Base-by-base conservation (phyloP, 2,113 vertebrate genomes). In the Dipodomys spectabilis region DNA sequence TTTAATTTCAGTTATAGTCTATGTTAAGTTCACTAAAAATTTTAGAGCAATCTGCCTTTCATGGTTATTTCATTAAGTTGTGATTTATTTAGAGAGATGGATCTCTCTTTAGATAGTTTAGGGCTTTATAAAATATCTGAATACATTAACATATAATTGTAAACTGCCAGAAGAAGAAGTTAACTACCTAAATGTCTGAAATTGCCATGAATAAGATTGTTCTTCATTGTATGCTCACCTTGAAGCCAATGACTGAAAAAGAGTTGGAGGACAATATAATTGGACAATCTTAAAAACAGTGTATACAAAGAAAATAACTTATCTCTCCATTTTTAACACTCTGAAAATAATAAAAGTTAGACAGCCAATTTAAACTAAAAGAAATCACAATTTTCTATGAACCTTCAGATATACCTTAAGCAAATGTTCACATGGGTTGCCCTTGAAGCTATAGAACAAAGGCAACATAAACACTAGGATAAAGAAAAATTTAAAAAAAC, bases 281-380 rank as follows among this genome's bases (percentile, higher is more conserved):
- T 67, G 68, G 82, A 15, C 8, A 73, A 13, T 74, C 90, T 86
- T 35, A 35, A 86, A 78, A 88, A 53, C 65, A 86, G 27, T 87
- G 57, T 87, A 75, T 89, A 78, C 94, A 53, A 53, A 53, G 49
- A 27, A 93, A 89, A 18, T 4, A 92, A 80, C 45, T 72, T 11
- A 64, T 39, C 62, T 60, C 11, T 86, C 86, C 75, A 83, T 89
- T 83, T 82, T 94, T 86, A 91, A 82, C 84, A 95, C 9, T 84
- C 18, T 82, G 44, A 90, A 78, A 91, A 62, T 88, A 94, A 35
- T 79, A 72, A 86, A 79, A 57, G 39, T 71, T 5, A 73, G 27
- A n/a, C 12, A 64, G 23, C 91, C 27, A 4, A 22, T 91, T 92
- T 39, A 91, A 3, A 12, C 67, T 74, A 53, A 88, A 93, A 82